These are phyloP conservation scores for Cercopithecus mitis DNA, from an alignment of 2,797 vertebrate genomes.

Conservation along the genomic window DNA sequence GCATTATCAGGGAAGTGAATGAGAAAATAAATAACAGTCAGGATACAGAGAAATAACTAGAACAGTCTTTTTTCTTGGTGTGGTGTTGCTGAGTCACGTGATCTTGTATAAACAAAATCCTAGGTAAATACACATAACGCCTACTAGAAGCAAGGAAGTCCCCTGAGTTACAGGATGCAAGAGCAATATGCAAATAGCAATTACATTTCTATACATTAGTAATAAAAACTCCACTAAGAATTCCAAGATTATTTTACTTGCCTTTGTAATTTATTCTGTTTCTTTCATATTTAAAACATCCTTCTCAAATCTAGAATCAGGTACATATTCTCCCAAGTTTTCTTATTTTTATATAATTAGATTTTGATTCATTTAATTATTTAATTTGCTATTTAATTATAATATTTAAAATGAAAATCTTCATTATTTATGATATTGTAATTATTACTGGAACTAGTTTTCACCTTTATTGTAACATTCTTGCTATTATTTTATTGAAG, in stretches of 20 bases:
- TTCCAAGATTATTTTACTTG: background rate
- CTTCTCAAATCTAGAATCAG: background rate
- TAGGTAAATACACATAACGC: background rate
- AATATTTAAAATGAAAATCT: background rate
- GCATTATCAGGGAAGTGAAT: background rate
- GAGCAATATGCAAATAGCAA: background rate
- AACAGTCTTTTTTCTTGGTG: background rate
- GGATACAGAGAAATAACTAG: background rate
- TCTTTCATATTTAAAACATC: background rate
- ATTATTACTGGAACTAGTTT: background rate
- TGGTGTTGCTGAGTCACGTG: background rate
- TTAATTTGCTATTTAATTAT: background rate
- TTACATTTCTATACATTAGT: background rate
- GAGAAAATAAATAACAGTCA: background rate
- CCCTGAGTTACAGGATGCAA: background rate
- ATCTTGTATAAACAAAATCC: background rate
- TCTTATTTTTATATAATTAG: background rate
- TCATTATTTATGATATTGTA: background rate
- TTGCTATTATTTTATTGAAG: background rate
- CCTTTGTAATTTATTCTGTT: background rate
- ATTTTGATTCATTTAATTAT: background rate
- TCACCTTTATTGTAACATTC: background rate
- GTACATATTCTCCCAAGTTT: background rate
- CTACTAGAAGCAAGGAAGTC: background rate
- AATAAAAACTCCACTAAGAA: background rate